phyloP scores from a whole-genome alignment of 2,113 vertebrate genomes.

The Lepus europaeus region DNA sequence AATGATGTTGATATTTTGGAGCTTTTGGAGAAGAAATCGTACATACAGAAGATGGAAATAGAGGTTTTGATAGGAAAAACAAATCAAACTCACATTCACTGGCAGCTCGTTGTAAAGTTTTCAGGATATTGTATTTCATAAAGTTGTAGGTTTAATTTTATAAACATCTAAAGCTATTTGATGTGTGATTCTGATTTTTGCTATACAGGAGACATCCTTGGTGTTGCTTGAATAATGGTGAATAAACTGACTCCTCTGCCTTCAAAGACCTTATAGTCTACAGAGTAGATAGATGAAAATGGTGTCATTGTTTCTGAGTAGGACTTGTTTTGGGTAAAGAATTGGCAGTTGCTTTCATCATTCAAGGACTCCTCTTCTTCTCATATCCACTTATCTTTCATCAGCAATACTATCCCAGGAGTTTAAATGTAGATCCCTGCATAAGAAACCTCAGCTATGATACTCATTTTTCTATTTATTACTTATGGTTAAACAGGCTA shows the following conservation, averaged over 20 bases:
- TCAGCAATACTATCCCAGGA: not conserved
- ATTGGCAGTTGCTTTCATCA: not conserved
- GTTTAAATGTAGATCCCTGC: not conserved
- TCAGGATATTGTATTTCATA: not conserved
- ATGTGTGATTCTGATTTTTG: not conserved
- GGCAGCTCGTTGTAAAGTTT: not conserved
- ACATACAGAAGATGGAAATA: not conserved
- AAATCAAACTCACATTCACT: not conserved
- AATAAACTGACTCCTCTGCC: not conserved
- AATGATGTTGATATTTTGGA: not conserved
- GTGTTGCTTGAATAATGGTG: not conserved
- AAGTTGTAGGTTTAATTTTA: constrained; percentile 9
- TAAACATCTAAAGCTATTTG: not conserved
- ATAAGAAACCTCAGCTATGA: not conserved
- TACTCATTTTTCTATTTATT: not conserved
- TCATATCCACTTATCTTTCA: not conserved
- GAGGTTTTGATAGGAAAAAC: not conserved
- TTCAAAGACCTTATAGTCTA: not conserved
- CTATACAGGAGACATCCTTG: not conserved
- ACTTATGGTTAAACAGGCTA: not conserved
- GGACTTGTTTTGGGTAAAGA: not conserved
- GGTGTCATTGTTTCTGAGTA: not conserved
- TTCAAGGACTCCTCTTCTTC: not conserved
- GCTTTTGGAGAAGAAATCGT: not conserved
- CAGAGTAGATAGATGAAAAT: not conserved